Base-by-base conservation (phyloP, 2,113 vertebrate genomes). In the Phrynocephalus versicolor region DNA sequence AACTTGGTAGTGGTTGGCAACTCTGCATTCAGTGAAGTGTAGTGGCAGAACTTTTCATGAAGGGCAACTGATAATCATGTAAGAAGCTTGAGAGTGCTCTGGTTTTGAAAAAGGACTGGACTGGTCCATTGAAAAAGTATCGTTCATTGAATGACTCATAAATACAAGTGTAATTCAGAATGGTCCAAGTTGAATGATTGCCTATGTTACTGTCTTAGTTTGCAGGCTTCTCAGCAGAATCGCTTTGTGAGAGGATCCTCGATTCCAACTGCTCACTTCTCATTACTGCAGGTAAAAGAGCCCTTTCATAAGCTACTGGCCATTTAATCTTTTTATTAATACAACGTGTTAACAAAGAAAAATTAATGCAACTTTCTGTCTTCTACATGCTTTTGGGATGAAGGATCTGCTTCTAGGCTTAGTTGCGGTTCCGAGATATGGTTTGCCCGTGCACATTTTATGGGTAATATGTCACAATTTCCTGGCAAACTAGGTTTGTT, bases 171-270 rank as follows among this genome's bases (percentile, higher is more conserved):
- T 73, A 37, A 57, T 74, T 74, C 60, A 74, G 45, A 55, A 35
- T 65, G 62, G 0, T 33, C 19, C 35, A 25, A 57, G 25, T 27
- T 81, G 79, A 84, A 39, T 25, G 23, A 55, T 57, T 19, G 27
- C 19, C 7, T n/a, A 37, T 85, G 88, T 76, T 64, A 79, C 88
- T 51, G 80, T 81, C 79, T 79, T 92, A 99, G 99, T 99, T 99
- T 93, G 99, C 99, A 93, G 99, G 99, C 25, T 99, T 99, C 93
- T 99, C 99, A 1, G 96, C 98, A 0, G 98, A 98, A 75, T 98
- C 99, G 58, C 96, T 99, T 2, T 98, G 97, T 30, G 98, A 99
- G 90, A 93, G 99, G 91, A 99, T 99, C 92, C 69, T 98, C 25
- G 97, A 98, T 94, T 97, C 97, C 0, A 91, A 96, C 73, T 99